Conservation (phyloP, 2,113 vertebrate species). For the Saccopteryx leptura region DNA sequence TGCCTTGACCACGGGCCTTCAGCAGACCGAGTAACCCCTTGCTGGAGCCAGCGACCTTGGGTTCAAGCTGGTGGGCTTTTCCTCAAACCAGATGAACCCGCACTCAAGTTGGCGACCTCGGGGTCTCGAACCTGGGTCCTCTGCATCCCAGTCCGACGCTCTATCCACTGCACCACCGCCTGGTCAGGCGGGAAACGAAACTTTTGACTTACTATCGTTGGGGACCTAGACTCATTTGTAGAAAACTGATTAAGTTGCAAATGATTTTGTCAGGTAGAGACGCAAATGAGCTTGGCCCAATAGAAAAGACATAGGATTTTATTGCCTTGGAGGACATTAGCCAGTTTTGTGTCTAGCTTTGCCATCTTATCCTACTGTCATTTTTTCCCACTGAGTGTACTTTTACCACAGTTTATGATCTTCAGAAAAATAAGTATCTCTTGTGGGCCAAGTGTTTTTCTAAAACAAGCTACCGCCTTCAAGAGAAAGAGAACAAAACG, state of each 20-base stretch:
- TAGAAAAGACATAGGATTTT: background rate
- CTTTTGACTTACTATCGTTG: background rate
- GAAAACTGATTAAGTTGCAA: background rate
- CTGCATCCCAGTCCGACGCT: too few relatives aligned
- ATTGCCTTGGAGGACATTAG: background rate
- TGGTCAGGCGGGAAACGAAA: background rate
- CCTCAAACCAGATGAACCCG: too few relatives aligned
- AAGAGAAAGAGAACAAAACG: background rate
- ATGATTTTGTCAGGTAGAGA: background rate
- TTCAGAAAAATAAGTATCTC: background rate
- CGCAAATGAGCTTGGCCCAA: background rate
- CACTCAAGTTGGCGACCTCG: too few relatives aligned
- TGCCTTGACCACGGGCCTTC: too few relatives aligned
- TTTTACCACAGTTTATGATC: background rate
- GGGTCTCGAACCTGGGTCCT: too few relatives aligned
- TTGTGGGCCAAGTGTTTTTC: background rate
- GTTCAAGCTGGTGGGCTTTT: too few relatives aligned
- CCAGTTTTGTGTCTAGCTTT: background rate
- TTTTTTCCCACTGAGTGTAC: background rate
- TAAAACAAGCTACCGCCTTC: conserved; percentile 9
- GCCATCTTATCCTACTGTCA: background rate
- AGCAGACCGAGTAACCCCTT: too few relatives aligned
- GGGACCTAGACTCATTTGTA: background rate
- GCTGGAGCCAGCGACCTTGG: too few relatives aligned
- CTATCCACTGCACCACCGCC: too few relatives aligned